A percentile compares a stretch with the other conserved stretches of the same genome.
Evolutionary conservation across 2,113 vertebrate genomes (phyloP).

Genomic region (Marmota monax): DNA sequence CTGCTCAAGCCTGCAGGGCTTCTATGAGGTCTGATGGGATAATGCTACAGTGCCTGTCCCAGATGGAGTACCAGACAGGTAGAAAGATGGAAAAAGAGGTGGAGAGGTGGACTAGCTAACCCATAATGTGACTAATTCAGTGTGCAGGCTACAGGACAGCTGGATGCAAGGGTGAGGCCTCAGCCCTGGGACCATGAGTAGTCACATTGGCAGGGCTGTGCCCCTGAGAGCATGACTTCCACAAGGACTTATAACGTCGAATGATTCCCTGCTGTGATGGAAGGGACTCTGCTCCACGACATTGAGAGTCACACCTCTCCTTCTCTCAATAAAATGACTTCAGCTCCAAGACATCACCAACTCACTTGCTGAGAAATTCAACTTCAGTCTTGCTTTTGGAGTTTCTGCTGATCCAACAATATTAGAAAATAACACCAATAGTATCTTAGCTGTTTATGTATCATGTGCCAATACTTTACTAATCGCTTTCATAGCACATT

Average conservation of each 20-base stretch:
- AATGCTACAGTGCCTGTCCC: fast-evolving
- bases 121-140: background rate
- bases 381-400: background rate
- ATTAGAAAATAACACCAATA: background rate
- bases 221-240: background rate
- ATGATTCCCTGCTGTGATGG: background rate
- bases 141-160: background rate
- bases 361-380: background rate
- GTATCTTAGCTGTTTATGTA: background rate
- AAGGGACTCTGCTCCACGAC: too few species aligned
- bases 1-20: background rate
- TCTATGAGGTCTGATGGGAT: background rate
- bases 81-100: background rate
- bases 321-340: background rate
- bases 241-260: background rate
- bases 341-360: background rate
- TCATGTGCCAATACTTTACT: background rate
- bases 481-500: background rate
- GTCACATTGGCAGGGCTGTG: background rate
- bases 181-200: fast-evolving
- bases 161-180: background rate
- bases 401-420: background rate
- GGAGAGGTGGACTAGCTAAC: background rate
- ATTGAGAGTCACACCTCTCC: background rate
- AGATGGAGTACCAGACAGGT: background rate